A percentile compares a stretch with the other conserved stretches of the same genome.
Conservation (phyloP, 1,140 invertebrate genomes). For the Drosophila pachea region DNA sequence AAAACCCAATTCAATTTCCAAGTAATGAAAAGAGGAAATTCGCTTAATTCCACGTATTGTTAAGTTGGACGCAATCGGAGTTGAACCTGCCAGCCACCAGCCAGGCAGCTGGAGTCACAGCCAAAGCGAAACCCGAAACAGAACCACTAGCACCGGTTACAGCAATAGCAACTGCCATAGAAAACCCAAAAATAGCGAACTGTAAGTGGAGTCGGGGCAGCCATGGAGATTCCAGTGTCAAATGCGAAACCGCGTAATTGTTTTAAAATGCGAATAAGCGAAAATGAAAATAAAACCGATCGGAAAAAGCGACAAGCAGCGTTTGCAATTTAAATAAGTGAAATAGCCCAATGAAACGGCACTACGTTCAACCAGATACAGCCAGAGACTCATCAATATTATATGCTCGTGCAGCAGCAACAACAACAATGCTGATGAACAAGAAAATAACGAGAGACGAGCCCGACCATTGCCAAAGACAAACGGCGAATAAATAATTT, state of each 20-base stretch:
- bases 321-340: slow-evolving; percentile 29
- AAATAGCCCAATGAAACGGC: slow-evolving; percentile 8
- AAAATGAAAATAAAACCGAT: slow-evolving; percentile 19
- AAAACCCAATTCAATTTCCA: slow-evolving; percentile 69
- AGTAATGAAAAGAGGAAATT: slow-evolving; percentile 71
- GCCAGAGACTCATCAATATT: slow-evolving; percentile 13
- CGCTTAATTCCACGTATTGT: slow-evolving; percentile 72
- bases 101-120: not conserved
- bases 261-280: slow-evolving; percentile 65
- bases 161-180: slow-evolving; percentile 7
- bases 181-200: too few species aligned
- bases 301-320: slow-evolving; percentile 14
- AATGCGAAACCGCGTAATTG: slow-evolving; percentile 73
- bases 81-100: slow-evolving; percentile 25
- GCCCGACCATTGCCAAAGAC: slow-evolving; percentile 56
- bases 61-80: slow-evolving; percentile 61
- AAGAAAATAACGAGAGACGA: slow-evolving; percentile 14
- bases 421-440: slow-evolving; percentile 10
- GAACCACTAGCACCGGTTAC: slow-evolving; percentile 11
- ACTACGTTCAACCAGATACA: not conserved
- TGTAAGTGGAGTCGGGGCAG: slow-evolving; percentile 8
- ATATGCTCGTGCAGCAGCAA: slow-evolving; percentile 1
- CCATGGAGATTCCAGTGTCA: slow-evolving; percentile 48
- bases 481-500: slow-evolving; percentile 74
- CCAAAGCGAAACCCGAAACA: slow-evolving; percentile 13